Percentiles rank a stretch among this genome's conserved stretches.
Conservation (phyloP, 2,797 vertebrate species). For the Anguilla obscura region DNA sequence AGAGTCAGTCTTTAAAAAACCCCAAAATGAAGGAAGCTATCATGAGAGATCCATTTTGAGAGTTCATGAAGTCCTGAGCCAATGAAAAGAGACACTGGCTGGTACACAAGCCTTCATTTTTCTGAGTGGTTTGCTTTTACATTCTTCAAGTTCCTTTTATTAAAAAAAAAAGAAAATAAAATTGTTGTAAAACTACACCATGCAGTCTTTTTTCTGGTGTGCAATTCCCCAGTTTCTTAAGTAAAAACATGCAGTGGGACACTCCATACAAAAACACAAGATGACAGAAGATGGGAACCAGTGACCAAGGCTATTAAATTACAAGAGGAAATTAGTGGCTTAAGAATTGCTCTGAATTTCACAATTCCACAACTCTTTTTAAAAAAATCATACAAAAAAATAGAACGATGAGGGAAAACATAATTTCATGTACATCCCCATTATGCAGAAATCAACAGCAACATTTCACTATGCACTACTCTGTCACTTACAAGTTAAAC, state of each 20-base stretch:
- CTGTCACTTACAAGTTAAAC: neutral
- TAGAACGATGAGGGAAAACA: neutral
- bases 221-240: neutral
- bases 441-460: neutral
- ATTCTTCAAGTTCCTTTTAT: neutral
- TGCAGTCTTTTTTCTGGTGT: neutral
- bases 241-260: neutral
- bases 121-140: neutral
- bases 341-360: neutral
- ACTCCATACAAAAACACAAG: neutral
- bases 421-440: neutral
- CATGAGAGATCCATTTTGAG: neutral
- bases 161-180: too few species aligned
- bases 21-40: neutral
- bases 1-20: neutral
- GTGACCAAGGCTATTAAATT: neutral
- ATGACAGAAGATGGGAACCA: neutral
- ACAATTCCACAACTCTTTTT: neutral
- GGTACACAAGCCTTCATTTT: neutral
- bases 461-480: neutral
- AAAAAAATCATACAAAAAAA: neutral
- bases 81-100: neutral
- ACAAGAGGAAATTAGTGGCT: neutral
- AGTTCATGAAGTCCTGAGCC: neutral
- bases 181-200: neutral